Base-by-base conservation (phyloP, 1,140 invertebrate species). In the Meteorus sp. region DNA sequence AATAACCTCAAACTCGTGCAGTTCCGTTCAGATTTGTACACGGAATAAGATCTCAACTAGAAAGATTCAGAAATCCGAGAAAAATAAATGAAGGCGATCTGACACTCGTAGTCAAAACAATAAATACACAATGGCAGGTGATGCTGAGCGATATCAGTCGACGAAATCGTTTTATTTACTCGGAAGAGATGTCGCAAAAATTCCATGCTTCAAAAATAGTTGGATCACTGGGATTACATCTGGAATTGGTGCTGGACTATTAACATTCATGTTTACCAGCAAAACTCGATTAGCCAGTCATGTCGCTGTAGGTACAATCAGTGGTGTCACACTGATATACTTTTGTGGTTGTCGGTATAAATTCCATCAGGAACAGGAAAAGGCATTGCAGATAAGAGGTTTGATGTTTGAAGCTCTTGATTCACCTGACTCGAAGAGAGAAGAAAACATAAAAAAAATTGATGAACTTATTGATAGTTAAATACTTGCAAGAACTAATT, bases 161-260 rank as follows among this genome's bases (percentile, higher is more conserved):
- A n/a, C n/a, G n/a, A n/a, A n/a, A n/a, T n/a, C n/a, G n/a, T n/a
- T n/a, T n/a, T n/a, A n/a, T n/a, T n/a, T 87, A 57, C 86, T 87
- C 72, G 85, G 85, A 13, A 75, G 81, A 63, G 84, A 87, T 71
- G 64, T 87, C 3, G 80, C 78, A 19, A 80, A 84, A 73, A 85
- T 88, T 54, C 86, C 86, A 17, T 88, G 86, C 66, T 87, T 87
- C 69, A 78, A 84, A 45, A 81, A 82, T 47, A 86, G 84, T 66
- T 84, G 85, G 62, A 51, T 88, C 0, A 83, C 84, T 73, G 85
- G 86, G 15, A 85, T 86, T 23, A 68, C 75, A 25, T 74, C 81
- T 31, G 86, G 86, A 19, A 61, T 87, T 15, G 82, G 68, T 1
- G 64, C 70, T 35, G 86, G 85, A 3, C 59, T 87, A 35, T 63